Percentiles rank a stretch among this genome's conserved stretches.
Conservation (phyloP, 2,888 invertebrate genomes). For the Drosophila cyrtoloma region DNA sequence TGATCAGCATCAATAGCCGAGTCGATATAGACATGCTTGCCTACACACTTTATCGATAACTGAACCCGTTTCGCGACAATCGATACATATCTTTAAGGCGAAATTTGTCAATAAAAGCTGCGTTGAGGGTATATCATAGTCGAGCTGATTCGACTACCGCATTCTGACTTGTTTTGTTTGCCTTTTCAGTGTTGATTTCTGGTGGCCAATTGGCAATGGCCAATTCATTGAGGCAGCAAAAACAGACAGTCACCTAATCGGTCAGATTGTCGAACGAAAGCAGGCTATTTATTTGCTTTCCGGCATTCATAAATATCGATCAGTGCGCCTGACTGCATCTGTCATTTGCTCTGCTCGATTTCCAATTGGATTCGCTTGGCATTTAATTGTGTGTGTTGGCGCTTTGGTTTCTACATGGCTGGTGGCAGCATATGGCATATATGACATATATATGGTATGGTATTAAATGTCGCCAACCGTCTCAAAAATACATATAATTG, state of each 20-base stretch:
- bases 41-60: neutral
- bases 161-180: conserved; percentile 18
- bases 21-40: neutral
- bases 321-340: conserved; percentile 66
- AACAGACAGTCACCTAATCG: conserved; percentile 6
- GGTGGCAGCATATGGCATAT: conserved; percentile 37
- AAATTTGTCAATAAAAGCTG: neutral
- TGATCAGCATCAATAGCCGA: neutral
- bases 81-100: too few relatives aligned
- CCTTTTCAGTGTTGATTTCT: conserved; percentile 24
- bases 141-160: neutral
- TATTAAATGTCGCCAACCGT: conserved; percentile 39
- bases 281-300: conserved; percentile 55
- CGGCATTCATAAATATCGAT: conserved; percentile 74
- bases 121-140: neutral
- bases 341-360: conserved; percentile 51
- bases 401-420: conserved; percentile 45
- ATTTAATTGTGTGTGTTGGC: conserved; percentile 32
- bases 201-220: conserved; percentile 25
- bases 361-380: conserved; percentile 41
- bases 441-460: neutral
- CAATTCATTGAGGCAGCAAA: conserved; percentile 16
- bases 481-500: conserved; percentile 47
- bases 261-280: conserved; percentile 2
- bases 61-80: neutral